Evolutionary conservation across 2,888 invertebrate genomes (phyloP), one percentile per base, ranked within the genome.

Genomic region (Archips xylosteana): DNA sequence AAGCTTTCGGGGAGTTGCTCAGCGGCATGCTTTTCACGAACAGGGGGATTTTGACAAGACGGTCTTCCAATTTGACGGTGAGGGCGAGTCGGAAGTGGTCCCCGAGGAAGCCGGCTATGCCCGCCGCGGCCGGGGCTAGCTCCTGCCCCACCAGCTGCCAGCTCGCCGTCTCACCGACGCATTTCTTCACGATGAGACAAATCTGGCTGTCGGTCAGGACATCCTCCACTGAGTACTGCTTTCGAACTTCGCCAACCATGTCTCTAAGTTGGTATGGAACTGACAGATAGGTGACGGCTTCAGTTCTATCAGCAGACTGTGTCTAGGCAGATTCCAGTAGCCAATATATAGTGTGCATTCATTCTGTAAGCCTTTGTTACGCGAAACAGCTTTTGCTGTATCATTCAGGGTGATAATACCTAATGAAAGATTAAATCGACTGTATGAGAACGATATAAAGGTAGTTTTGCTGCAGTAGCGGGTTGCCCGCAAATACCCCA

Each of bases 1-100:
- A 83, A 0, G 87, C 87, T 76, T 93, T 93, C 1, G 88, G 87
- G 64, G 84, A 78, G 72, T 93, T 92, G 4, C 59, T 73, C 2
- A 78, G 60, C 13, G 93, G 92, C 10, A 92, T 42, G 10, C 83
- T 79, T 78, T 92, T 93, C n/a, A 92, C 79, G 68, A 93, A 93
- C 23, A 93, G 76, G 2, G 82, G 77, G 5, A 91, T 77, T 45
- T 79, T 76, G 64, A 78, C 77, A 8, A 76, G 45, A 0, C 75
- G n/a, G 0, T 79, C 85, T 1, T 75, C 74, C 0, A 79, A 76
- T 42, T 78, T 75, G 13, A 89, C 84, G 6, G 79, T 75, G 1
- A 93, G 72, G 0, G 80, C 79, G 2, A 84, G 82, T 23, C 85
- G 81, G 15, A 88, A 80, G 75, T 93, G 92, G 66, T 92, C 92